Percentiles rank a stretch among this genome's conserved stretches.
Conservation (phyloP, 1,140 invertebrate species). For the Drosophila nigromelanica region DNA sequence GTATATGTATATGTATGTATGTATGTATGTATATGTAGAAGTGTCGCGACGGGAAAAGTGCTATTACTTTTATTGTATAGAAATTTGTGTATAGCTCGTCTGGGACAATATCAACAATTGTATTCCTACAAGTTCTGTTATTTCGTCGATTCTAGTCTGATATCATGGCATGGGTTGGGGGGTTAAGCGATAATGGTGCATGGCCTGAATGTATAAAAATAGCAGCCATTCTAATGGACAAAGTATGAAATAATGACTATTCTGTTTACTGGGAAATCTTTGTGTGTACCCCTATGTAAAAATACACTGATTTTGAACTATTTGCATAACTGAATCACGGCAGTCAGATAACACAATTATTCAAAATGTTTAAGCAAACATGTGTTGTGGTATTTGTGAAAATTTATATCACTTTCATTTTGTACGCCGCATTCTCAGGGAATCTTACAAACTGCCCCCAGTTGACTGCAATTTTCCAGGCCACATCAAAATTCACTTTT, state of each 20-base stretch:
- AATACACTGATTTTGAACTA: no score
- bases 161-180: constrained; percentile 21
- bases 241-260: neutral
- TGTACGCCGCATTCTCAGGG: no score
- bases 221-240: neutral
- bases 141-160: constrained; percentile 13
- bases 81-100: constrained; percentile 16
- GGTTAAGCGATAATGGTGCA: constrained; percentile 9
- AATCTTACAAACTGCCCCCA: neutral
- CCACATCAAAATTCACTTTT: constrained; percentile 15
- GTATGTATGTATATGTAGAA: constrained; percentile 13
- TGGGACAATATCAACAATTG: constrained; percentile 33
- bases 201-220: constrained; percentile 3
- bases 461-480: constrained; percentile 7
- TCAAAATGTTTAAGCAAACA: no score
- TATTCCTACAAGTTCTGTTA: constrained; percentile 28
- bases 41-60: constrained; percentile 14
- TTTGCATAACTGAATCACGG: no score
- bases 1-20: neutral
- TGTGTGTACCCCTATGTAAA: no score
- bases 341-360: no score
- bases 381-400: neutral
- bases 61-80: constrained; percentile 39
- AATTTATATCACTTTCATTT: neutral
- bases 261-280: no score